A percentile compares a stretch with the other conserved stretches of the same genome.
Evolutionary conservation across 92 coral and sea anemone genomes (phyloP).

Genomic region (Porites divaricata): DNA sequence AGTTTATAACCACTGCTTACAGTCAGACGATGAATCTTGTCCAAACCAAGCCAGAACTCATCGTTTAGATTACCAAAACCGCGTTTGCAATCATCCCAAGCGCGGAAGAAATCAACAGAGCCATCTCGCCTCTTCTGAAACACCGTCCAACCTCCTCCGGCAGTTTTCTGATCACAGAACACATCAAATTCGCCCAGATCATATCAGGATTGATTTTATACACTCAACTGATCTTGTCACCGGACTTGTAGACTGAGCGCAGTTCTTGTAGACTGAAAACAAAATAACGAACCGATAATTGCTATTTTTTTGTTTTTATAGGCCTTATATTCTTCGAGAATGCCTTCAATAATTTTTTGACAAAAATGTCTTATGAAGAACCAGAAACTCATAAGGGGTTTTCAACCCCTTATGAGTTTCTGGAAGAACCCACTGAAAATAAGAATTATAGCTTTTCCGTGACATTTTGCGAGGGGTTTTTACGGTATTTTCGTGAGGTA

Average conservation of each 20-base stretch:
- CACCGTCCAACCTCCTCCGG: slow-evolving; percentile 61
- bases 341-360: too few relatives aligned
- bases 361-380: too few relatives aligned
- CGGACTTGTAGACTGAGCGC: slow-evolving; percentile 16
- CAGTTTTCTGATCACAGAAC: slow-evolving; percentile 49
- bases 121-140: slow-evolving; percentile 47
- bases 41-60: slow-evolving; percentile 63
- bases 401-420: too few relatives aligned
- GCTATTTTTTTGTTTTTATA: too few relatives aligned
- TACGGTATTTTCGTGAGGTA: not conserved
- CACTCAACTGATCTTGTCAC: slow-evolving; percentile 32
- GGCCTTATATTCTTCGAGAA: too few relatives aligned
- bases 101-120: slow-evolving; percentile 38
- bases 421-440: too few relatives aligned
- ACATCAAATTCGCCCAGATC: slow-evolving; percentile 54
- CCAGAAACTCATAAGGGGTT: too few relatives aligned
- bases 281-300: too few relatives aligned
- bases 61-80: slow-evolving; percentile 49
- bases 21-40: slow-evolving; percentile 50
- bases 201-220: slow-evolving; percentile 56
- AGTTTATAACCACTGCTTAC: slow-evolving; percentile 23
- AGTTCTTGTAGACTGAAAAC: slow-evolving; percentile 16
- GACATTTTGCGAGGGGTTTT: not conserved
- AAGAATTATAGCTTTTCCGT: too few relatives aligned
- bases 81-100: slow-evolving; percentile 43